phyloP scores from a whole-genome alignment of 53 echinoderm and acorn worm genomes.

The Arbacia lixula region DNA sequence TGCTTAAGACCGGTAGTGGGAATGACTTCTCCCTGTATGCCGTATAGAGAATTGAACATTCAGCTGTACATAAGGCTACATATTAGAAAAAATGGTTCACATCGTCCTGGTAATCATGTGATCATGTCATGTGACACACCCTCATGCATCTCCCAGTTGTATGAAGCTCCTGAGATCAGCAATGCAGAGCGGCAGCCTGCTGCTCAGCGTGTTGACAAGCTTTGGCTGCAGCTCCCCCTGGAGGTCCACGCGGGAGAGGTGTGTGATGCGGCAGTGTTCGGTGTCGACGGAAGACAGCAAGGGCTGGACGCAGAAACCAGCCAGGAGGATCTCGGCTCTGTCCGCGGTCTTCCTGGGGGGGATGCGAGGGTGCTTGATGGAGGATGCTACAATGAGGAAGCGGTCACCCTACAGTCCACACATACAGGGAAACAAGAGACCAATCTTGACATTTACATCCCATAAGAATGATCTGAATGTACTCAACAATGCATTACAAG shows the following conservation, averaged over 20 bases:
- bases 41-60: no score
- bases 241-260: slow-evolving; percentile 72
- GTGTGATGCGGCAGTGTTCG: slow-evolving; percentile 71
- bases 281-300: slow-evolving; percentile 47
- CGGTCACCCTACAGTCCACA: slow-evolving; percentile 50
- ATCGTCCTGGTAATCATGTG: no score
- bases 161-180: slow-evolving; percentile 56
- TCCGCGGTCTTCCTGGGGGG: slow-evolving; percentile 51
- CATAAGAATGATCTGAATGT: background rate
- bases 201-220: slow-evolving; percentile 56
- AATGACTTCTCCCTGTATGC: no score
- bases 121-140: no score
- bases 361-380: slow-evolving; percentile 61
- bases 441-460: background rate
- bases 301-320: slow-evolving; percentile 77
- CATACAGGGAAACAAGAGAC: background rate
- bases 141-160: slow-evolving; percentile 22
- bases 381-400: slow-evolving; percentile 54
- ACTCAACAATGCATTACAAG: no score
- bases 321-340: slow-evolving; percentile 61
- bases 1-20: no score
- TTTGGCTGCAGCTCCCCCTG: slow-evolving; percentile 65
- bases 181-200: slow-evolving; percentile 70
- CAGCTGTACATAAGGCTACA: no score
- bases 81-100: no score